Evolutionary conservation across 2,797 vertebrate species (phyloP), one percentile per base, ranked within the genome.

Genomic region (Pteropus rufus): DNA sequence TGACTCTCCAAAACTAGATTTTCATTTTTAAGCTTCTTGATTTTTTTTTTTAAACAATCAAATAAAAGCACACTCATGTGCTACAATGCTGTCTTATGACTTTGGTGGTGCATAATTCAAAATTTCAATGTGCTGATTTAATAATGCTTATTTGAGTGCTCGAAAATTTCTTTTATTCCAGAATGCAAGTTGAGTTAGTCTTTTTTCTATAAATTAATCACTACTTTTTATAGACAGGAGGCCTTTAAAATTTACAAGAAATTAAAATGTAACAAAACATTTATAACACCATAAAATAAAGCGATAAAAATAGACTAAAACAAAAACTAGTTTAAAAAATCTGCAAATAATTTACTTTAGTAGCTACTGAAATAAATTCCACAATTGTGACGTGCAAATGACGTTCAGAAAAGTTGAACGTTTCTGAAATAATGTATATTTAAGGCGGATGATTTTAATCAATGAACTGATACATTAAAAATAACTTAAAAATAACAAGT

Each of bases 21-120:
- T 93, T 77, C 39, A 79, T 62, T 87, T 84, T 93, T 70, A 93
- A 69, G 70, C 83, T 88, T 88, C 24, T 56, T 92, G 54, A 54
- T 56, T 79, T 60, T 79, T 34, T 56, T 34, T 72, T 90, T 52
- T 46, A 49, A 89, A 54, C 9, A 62, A 62, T 75, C 77, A 96
- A 87, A 83, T 80, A 72, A 77, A 96, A 92, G 73, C 36, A 80
- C 7, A 73, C 31, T 64, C 62, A 44, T 21, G 15, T 58, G n/a
- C 8, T 73, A 31, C 52, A 62, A 70, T 19, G 49, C 14, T 12
- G 11, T 16, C 24, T 80, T 23, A 31, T 89, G 84, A 23, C 44
- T 84, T 60, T 46, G 4, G 49, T 34, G 84, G 31, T 60, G 2
- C 16, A 29, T 21, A 82, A 88, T 70, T 84, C 65, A 70, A 91